phyloP scores from a whole-genome alignment of 2,113 vertebrate genomes.

The Geothlypis trichas region DNA sequence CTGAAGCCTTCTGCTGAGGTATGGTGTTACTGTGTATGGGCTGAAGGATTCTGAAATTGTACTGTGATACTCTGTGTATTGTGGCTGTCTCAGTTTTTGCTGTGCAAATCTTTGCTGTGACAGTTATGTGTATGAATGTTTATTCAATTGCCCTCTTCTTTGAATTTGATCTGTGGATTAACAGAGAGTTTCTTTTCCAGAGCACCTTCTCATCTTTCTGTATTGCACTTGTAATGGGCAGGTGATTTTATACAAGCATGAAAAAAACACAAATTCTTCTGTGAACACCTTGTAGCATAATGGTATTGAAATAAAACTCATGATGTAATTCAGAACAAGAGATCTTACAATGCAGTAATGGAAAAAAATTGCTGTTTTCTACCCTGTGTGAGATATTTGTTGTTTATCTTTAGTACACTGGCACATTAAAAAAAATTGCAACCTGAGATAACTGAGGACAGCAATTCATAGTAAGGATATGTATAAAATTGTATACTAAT shows the following conservation, averaged over 20 bases:
- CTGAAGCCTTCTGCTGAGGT: background rate
- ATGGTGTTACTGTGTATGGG: background rate
- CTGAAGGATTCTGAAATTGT: background rate
- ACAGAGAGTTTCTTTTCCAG: background rate
- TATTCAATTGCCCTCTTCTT: background rate
- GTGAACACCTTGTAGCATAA: background rate
- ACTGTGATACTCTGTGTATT: background rate
- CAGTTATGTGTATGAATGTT: background rate
- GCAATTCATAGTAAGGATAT: background rate
- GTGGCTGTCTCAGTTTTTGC: background rate
- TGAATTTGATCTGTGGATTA: background rate
- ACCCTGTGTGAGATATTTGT: background rate
- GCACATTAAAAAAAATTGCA: background rate
- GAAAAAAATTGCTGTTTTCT: background rate
- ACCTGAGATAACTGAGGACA: background rate
- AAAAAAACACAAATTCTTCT: background rate
- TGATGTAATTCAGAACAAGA: background rate
- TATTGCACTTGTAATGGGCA: background rate
- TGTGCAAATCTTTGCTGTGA: background rate
- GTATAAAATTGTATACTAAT: background rate
- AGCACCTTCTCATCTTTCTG: background rate
- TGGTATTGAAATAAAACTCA: background rate
- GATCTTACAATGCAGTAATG: background rate
- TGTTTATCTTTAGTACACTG: background rate
- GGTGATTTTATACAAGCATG: background rate